A percentile compares a stretch with the other conserved stretches of the same genome.
These are phyloP conservation scores for Pterostichus madidus DNA, from an alignment of 2,888 invertebrate genomes.

Conservation along the genomic window DNA sequence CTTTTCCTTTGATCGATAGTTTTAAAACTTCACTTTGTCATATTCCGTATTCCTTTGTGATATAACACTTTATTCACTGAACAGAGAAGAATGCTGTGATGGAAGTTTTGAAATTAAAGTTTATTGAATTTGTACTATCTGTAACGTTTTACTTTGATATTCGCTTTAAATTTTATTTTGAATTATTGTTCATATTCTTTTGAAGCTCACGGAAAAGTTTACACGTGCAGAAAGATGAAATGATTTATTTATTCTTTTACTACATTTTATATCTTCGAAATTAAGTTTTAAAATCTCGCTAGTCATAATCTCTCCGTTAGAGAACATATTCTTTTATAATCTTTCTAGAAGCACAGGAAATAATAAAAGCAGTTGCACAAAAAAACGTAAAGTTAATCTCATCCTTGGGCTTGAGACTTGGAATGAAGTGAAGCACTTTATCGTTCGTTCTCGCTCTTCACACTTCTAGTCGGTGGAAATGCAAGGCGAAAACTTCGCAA, in stretches of 20 bases:
- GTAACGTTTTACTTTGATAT: not conserved
- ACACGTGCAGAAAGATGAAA: not conserved
- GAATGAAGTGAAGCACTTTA: not conserved
- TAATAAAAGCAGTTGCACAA: constrained; percentile 1
- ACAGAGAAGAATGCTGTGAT: not conserved
- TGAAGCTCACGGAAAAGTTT: not conserved
- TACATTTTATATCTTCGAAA: not conserved
- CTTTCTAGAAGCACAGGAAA: not conserved
- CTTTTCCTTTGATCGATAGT: constrained; percentile 56
- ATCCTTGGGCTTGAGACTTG: constrained; percentile 9
- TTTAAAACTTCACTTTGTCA: constrained; percentile 55
- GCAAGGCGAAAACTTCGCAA: constrained; percentile 60
- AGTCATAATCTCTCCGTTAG: too few relatives aligned
- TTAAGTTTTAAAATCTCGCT: too few relatives aligned
- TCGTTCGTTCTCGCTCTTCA: constrained; percentile 24
- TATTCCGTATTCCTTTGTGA: constrained; percentile 52
- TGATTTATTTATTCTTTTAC: not conserved
- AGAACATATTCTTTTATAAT: too few relatives aligned
- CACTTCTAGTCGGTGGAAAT: constrained; percentile 35
- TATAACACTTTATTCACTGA: constrained; percentile 13
- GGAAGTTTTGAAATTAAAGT: constrained; percentile 6
- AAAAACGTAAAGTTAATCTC: constrained; percentile 11
- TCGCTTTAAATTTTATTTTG: constrained; percentile 3
- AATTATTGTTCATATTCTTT: constrained; percentile 1
- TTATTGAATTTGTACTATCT: not conserved